Percentiles rank a stretch among this genome's conserved stretches.
Conservation (phyloP, 2,797 vertebrate species). For the Cercopithecus diana region DNA sequence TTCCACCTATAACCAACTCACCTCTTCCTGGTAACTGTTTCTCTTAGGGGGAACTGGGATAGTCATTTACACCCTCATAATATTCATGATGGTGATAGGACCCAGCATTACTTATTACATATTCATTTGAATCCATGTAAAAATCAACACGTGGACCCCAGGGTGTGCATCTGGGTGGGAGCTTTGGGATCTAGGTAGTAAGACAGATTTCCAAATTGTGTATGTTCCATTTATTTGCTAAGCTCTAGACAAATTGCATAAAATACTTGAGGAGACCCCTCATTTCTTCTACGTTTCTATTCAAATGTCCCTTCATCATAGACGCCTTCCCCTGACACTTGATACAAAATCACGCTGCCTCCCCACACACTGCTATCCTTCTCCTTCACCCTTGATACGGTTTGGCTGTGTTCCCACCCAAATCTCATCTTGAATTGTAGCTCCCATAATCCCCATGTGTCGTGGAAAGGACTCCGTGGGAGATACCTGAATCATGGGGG, state of each 20-base stretch:
- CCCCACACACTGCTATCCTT: rapidly evolving
- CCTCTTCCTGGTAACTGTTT: background rate
- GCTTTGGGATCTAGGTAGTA: background rate
- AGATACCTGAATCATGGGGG: background rate
- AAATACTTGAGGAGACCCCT: background rate
- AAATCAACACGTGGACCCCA: background rate
- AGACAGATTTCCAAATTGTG: background rate
- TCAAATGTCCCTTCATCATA: background rate
- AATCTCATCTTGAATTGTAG: background rate
- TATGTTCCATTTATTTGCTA: background rate
- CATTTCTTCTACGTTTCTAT: background rate
- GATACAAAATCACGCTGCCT: background rate
- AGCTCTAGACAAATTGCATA: background rate
- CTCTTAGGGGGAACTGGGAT: background rate
- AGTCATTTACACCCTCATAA: background rate
- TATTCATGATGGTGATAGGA: background rate
- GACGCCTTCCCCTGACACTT: background rate
- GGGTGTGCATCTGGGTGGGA: background rate
- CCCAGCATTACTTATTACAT: background rate
- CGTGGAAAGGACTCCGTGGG: background rate
- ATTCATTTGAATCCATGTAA: background rate
- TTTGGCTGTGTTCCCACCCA: background rate
- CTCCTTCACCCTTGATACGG: background rate
- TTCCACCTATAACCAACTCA: background rate
- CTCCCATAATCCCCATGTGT: background rate